Percentiles rank a stretch among this genome's conserved stretches.
phyloP scores from a whole-genome alignment of 2,888 invertebrate genomes.

The Agrotis clavis region DNA sequence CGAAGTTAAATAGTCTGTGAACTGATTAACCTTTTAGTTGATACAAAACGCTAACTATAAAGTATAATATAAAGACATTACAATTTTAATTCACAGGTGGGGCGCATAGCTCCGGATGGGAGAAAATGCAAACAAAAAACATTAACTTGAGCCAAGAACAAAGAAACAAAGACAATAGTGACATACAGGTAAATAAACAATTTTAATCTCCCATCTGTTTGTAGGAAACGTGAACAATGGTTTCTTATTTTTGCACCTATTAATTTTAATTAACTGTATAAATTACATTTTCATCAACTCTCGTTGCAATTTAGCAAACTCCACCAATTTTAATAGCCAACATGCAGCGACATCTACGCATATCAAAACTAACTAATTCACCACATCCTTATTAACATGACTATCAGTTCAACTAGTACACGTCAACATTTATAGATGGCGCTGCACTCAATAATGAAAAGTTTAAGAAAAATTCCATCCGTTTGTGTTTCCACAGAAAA shows the following conservation, averaged over 20 bases:
- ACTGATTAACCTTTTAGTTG: constrained; percentile 23
- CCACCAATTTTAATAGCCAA: background rate
- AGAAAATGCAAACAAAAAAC: constrained; percentile 92
- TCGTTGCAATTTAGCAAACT: background rate
- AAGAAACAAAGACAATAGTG: constrained; percentile 81
- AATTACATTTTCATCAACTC: constrained; percentile 4
- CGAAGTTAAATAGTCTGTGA: constrained; percentile 33
- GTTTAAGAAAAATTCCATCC: constrained; percentile 23
- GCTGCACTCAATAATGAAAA: constrained; percentile 55
- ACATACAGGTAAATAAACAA: constrained; percentile 77
- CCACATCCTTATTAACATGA: background rate
- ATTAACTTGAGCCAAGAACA: constrained; percentile 91
- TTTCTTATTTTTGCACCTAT: constrained; percentile 17
- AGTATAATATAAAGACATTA: constrained; percentile 41
- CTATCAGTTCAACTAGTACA: constrained; percentile 39
- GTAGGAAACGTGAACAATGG: constrained; percentile 51
- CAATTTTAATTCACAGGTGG: constrained; percentile 71
- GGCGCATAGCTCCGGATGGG: constrained; percentile 68
- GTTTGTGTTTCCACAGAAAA: constrained; percentile 81
- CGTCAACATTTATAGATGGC: constrained; percentile 71
- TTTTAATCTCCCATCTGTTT: constrained; percentile 36
- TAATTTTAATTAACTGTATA: constrained; percentile 35
- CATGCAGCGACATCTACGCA: constrained; percentile 59
- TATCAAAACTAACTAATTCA: constrained; percentile 7
- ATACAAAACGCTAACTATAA: constrained; percentile 36